Evolutionary conservation across 2,113 vertebrate species (phyloP), one percentile per base, ranked within the genome.

Genomic region (Stigmatopora argus): DNA sequence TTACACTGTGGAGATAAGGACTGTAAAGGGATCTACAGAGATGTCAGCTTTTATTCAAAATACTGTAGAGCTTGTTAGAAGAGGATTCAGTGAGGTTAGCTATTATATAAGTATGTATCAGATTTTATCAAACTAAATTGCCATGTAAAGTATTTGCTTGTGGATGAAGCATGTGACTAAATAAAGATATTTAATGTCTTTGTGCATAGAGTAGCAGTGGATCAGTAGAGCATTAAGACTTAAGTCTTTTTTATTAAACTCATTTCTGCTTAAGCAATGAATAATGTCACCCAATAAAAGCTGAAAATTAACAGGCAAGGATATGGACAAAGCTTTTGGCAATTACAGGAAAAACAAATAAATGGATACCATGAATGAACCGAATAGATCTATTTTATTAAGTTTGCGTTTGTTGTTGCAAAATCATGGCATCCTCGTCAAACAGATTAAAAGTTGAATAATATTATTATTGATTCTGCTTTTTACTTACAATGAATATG

Each of bases 1-100:
- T 77, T 79, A 70, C 69, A 78, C 49, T 71, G 68, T 60, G 53
- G 62, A 66, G 73, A 85, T 66, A 41, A 45, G 34, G 46, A 26
- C 13, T 31, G 13, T 56, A 15, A 23, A 65, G 67, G 76, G 31
- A 66, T 70, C 62, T 48, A 52, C 60, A 73, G 64, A 34, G 69
- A 74, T 47, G 68, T 69, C 63, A 65, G 63, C 72, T 71, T 73
- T 75, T 66, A 55, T 73, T 79, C 67, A 62, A 48, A 68, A 56
- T 57, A 67, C 67, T 58, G 67, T 35, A 19, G 35, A 66, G 34
- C 71, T 70, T 68, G n/a, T 17, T 38, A 3, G 12, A 69, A 60
- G 8, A 65, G 62, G 31, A 78, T 72, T 71, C 44, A 18, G 17
- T 45, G 12, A 60, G 45, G 63, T 53, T 53, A 61, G 35, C 53